phyloP scores from a whole-genome alignment of 2,888 invertebrate species.

The Lochmaea crataegi region DNA sequence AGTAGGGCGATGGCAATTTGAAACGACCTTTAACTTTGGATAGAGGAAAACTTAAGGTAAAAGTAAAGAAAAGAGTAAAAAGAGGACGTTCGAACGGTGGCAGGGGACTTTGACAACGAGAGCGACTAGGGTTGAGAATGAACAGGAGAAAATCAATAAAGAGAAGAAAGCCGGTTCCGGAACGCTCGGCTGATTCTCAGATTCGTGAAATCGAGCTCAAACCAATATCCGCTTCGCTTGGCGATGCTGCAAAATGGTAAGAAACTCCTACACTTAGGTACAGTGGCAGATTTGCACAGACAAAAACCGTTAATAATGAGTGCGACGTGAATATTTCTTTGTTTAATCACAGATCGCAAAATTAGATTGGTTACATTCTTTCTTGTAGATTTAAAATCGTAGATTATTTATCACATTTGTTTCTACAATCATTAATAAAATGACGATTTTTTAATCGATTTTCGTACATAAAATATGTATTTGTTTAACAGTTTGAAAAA shows the following conservation, averaged over 20 bases:
- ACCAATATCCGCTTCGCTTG: constrained; percentile 64
- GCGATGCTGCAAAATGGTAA: constrained; percentile 64
- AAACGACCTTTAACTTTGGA: constrained; percentile 51
- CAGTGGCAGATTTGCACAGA: constrained; percentile 61
- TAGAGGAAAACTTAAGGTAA: constrained; percentile 50
- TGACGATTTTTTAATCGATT: no score
- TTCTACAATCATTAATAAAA: no score
- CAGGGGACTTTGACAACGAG: constrained; percentile 55
- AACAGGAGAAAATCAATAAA: constrained; percentile 66
- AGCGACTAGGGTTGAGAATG: constrained; percentile 56
- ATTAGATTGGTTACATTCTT: not conserved
- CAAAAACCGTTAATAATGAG: constrained; percentile 29
- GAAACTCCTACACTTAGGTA: constrained; percentile 60
- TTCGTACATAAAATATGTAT: no score
- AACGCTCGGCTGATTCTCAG: constrained; percentile 67
- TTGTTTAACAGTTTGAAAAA: no score
- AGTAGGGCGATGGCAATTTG: constrained; percentile 47
- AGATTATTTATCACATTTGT: no score
- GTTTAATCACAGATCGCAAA: not conserved
- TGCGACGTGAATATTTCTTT: constrained; percentile 11
- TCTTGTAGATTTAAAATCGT: not conserved
- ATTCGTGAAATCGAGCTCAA: constrained; percentile 66
- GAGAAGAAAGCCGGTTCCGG: constrained; percentile 67
- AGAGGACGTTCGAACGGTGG: constrained; percentile 44
- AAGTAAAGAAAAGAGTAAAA: constrained; percentile 50